A percentile compares a stretch with the other conserved stretches of the same genome.
Conservation (phyloP, 2,797 vertebrate species). For the Thalassophryne amazonica region DNA sequence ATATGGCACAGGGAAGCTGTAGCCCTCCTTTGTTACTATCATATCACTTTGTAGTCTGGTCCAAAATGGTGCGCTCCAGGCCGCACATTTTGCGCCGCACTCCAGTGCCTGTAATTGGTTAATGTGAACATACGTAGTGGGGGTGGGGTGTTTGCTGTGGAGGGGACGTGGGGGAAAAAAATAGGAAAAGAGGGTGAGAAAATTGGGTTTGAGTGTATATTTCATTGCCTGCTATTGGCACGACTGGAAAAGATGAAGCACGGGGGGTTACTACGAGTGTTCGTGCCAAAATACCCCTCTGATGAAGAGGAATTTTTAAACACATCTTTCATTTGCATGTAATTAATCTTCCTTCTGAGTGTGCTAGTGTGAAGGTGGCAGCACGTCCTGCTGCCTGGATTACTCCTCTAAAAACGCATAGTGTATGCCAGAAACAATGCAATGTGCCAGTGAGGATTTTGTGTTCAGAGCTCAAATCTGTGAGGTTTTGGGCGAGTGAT, state of each 20-base stretch:
- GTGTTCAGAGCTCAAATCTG: conserved; percentile 7
- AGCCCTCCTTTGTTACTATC: conserved; percentile 48
- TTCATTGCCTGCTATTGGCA: conserved; percentile 35
- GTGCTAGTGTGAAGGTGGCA: conserved; percentile 19
- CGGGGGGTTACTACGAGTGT: conserved; percentile 20
- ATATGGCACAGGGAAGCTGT: conserved; percentile 31
- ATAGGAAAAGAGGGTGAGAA: conserved; percentile 12
- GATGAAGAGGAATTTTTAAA: conserved; percentile 59
- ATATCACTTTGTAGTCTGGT: conserved; percentile 35
- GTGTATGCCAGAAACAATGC: conserved; percentile 12
- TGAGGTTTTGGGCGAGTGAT: background rate
- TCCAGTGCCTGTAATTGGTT: conserved; percentile 57
- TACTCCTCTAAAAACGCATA: conserved; percentile 6
- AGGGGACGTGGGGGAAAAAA: conserved; percentile 18
- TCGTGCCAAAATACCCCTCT: conserved; percentile 42
- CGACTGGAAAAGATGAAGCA: conserved; percentile 44
- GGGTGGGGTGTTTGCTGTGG: conserved; percentile 14
- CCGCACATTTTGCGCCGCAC: conserved; percentile 48
- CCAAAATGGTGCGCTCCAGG: conserved; percentile 49
- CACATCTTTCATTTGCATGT: conserved; percentile 63
- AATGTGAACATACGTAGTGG: conserved; percentile 26
- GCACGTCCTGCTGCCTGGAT: conserved; percentile 12
- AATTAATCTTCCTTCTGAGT: conserved; percentile 52
- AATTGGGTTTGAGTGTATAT: conserved; percentile 30
- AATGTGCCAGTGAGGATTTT: conserved; percentile 10